Percentiles rank a stretch among this genome's conserved stretches.
Evolutionary conservation across 2,888 invertebrate genomes (phyloP).

Genomic region (Drosophila demipolita): DNA sequence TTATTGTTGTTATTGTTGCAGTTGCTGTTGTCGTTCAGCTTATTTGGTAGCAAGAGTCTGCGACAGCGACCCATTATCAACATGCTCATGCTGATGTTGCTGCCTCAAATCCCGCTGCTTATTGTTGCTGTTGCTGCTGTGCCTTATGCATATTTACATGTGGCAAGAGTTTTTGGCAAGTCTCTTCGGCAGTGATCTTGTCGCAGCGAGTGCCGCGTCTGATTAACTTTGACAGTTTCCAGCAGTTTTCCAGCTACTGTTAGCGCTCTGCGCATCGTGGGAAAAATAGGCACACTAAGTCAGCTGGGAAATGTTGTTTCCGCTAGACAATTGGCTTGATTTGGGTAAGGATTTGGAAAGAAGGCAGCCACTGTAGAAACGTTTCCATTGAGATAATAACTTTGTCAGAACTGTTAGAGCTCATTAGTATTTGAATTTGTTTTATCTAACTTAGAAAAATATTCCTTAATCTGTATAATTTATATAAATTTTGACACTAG

Average conservation of each 20-base stretch:
- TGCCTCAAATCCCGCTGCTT: slow-evolving; percentile 60
- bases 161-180: slow-evolving; percentile 31
- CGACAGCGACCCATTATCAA: slow-evolving; percentile 55
- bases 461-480: no score
- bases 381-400: not conserved
- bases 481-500: no score
- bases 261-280: slow-evolving; percentile 56
- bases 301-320: not conserved
- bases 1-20: slow-evolving; percentile 29
- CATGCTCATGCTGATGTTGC: slow-evolving; percentile 53
- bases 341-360: not conserved
- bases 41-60: slow-evolving; percentile 63
- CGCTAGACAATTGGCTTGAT: slow-evolving; percentile 2
- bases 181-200: slow-evolving; percentile 73
- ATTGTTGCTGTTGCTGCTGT: slow-evolving; percentile 43
- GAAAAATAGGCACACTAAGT: slow-evolving; percentile 34
- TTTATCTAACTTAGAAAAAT: no score
- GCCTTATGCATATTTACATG: slow-evolving; percentile 71
- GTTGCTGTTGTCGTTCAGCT: slow-evolving; percentile 51
- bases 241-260: slow-evolving; percentile 70
- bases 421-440: not conserved
- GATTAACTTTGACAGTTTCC: slow-evolving; percentile 76
- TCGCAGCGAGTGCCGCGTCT: slow-evolving; percentile 68
- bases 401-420: not conserved
- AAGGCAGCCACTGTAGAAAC: not conserved